Evolutionary conservation across 2,113 vertebrate species (phyloP), one percentile per base, ranked within the genome.

Genomic region (Coryphaenoides rupestris): DNA sequence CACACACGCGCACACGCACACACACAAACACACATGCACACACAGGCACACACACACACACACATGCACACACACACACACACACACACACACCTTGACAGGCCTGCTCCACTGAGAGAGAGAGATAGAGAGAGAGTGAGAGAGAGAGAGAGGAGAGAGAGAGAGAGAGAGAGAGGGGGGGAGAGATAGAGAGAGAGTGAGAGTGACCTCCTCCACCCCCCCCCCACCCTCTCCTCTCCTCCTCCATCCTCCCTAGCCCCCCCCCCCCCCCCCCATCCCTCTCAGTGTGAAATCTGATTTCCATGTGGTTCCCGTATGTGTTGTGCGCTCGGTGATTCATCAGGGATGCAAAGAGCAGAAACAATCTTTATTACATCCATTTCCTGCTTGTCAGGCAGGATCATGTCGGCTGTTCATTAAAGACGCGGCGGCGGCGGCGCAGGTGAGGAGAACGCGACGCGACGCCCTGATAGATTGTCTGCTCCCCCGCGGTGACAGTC

Each of bases 321-420:
- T 94, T 92, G 93, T 94, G 93, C 94, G 95, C 93, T 89, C 94
- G 95, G 95, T 96, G 94, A 98, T 98, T 96, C 97, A 97, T 98
- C 95, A 98, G 94, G 93, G 95, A 98, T 98, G 96, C 95, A 96
- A 98, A 97, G 96, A 98, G 95, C 96, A 98, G 95, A 99, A 98
- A 98, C 95, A 95, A 97, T 97, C 96, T 98, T 98, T 99, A 99
- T 98, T 99, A 98, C 95, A 97, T 97, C 95, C 94, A 99, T 98
- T 98, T 99, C 95, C 95, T 97, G 96, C 95, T 97, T 99, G 96
- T 98, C 96, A 98, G 95, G 92, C 92, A 92, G 95, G 94, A 98
- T 98, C 94, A 96, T 98, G 95, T 98, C 95, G 95, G 94, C 95
- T 98, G 96, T 98, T 98, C 95, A 97, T 98, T 98, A 98, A 98